phyloP scores from a whole-genome alignment of 2,113 vertebrate genomes.

The Rhinopomastus cyanomelas region DNA sequence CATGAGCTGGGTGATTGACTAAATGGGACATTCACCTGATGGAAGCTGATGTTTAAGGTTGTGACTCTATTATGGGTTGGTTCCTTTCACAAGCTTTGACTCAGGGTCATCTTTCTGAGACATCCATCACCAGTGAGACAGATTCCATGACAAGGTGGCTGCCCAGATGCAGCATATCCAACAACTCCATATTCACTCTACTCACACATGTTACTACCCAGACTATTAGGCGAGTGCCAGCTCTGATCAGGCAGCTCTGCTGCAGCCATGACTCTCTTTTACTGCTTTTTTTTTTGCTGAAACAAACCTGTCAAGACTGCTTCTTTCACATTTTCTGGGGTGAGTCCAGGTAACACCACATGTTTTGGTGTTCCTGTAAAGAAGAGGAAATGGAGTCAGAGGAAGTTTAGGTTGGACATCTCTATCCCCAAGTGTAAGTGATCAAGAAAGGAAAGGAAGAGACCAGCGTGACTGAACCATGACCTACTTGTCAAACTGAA shows the following conservation, averaged over 20 bases:
- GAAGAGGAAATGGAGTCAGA: too few relatives aligned
- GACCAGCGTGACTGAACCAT: too few relatives aligned
- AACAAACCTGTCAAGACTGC: neutral
- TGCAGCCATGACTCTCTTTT: neutral
- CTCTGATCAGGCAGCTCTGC: neutral
- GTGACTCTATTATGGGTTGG: neutral
- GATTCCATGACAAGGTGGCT: neutral
- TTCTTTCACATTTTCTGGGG: neutral
- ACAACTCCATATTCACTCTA: rapidly evolving
- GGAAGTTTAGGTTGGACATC: too few relatives aligned
- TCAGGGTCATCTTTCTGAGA: neutral
- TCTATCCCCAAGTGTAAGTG: too few relatives aligned
- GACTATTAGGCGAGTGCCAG: neutral
- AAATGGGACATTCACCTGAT: rapidly evolving
- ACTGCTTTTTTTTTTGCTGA: neutral
- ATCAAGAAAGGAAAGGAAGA: too few relatives aligned
- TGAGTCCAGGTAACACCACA: neutral
- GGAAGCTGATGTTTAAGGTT: neutral
- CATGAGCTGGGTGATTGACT: neutral
- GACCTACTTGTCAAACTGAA: too few relatives aligned
- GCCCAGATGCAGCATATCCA: neutral
- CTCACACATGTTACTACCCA: rapidly evolving
- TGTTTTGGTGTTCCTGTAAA: neutral
- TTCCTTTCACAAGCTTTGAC: neutral
- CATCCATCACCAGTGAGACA: neutral